Base-by-base conservation (phyloP, 2,797 vertebrate genomes). In the Calcarius lapponicus region DNA sequence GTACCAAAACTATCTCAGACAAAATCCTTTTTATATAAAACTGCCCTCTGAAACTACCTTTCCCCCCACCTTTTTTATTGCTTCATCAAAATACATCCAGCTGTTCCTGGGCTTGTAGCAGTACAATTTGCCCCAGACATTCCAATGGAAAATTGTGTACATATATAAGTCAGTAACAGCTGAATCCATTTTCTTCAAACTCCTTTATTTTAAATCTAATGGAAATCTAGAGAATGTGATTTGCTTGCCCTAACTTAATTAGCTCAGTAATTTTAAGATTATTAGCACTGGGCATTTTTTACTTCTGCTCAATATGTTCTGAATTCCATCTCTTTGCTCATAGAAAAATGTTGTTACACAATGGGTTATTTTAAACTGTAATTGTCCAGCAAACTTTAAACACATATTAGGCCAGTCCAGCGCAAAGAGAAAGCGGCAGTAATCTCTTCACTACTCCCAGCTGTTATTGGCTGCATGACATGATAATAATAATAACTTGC, bases 71-170 rank as follows among this genome's bases (percentile, higher is more conserved):
- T 75, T 79, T 92, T 62, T 78, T 64, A 70, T 87, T 90, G 67
- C 86, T 95, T 92, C 94, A 66, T 95, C 88, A 95, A 95, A 97
- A 94, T 86, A 81, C 70, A 95, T 94, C 90, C 95, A 97, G 92
- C 93, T 96, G 95, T 95, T 96, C 40, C 64, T 60, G 36, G 65
- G 70, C 70, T 93, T 88, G 73, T 86, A 94, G 92, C 56, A 60
- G 73, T 60, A 90, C 90, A 76, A 70, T 95, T 93, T 97, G 80
- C 93, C 90, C 93, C 78, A 96, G 94, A 95, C 86, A 95, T 94
- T 97, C 93, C 86, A 66, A 48, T 53, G 83, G 92, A 92, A 95
- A 94, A 94, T 88, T 92, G 57, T 84, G 47, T 83, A 36, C 90
- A 53, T 90, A 53, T 75, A 84, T 84, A 96, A 93, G 88, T 83